A percentile compares a stretch with the other conserved stretches of the same genome.
phyloP scores from a whole-genome alignment of 2,888 invertebrate species.

The Abrostola tripartita region DNA sequence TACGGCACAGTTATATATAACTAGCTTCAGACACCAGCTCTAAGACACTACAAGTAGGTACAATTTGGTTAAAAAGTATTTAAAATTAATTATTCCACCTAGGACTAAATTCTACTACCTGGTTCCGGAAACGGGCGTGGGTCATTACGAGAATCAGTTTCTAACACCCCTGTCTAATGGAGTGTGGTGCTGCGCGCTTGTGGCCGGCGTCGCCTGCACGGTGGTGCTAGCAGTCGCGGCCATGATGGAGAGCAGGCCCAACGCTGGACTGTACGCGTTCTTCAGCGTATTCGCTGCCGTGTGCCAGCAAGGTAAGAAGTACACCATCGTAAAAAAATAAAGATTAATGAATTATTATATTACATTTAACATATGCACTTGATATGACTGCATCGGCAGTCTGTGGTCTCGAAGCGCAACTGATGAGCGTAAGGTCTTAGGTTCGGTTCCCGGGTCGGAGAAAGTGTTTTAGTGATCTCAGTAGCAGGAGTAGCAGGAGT shows the following conservation, averaged over 20 bases:
- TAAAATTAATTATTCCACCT: not conserved
- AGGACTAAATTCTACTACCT: slow-evolving; percentile 83
- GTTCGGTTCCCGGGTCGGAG: too few relatives aligned
- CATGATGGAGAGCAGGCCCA: slow-evolving; percentile 67
- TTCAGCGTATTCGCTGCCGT: slow-evolving; percentile 79
- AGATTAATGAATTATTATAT: too few relatives aligned
- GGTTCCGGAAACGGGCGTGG: slow-evolving; percentile 77
- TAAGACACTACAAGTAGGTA: too few relatives aligned
- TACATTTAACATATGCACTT: too few relatives aligned
- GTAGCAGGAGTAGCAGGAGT: too few relatives aligned
- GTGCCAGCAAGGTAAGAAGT: slow-evolving; percentile 77
- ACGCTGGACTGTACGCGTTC: slow-evolving; percentile 69
- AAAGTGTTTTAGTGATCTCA: too few relatives aligned
- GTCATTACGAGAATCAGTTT: slow-evolving; percentile 81
- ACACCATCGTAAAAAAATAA: too few relatives aligned
- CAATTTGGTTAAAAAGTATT: not conserved
- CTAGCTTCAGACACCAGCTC: too few relatives aligned
- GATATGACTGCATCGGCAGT: not conserved
- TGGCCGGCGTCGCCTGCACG: slow-evolving; percentile 66
- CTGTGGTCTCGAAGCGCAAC: not conserved
- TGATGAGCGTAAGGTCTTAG: too few relatives aligned
- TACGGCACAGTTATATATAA: too few relatives aligned
- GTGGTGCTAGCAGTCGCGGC: slow-evolving; percentile 74
- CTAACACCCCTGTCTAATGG: slow-evolving; percentile 80
- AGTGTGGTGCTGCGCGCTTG: slow-evolving; percentile 80